Percentiles rank a stretch among this genome's conserved stretches.
phyloP scores from a whole-genome alignment of 2,797 vertebrate species.

The Cynopterus sphinx region DNA sequence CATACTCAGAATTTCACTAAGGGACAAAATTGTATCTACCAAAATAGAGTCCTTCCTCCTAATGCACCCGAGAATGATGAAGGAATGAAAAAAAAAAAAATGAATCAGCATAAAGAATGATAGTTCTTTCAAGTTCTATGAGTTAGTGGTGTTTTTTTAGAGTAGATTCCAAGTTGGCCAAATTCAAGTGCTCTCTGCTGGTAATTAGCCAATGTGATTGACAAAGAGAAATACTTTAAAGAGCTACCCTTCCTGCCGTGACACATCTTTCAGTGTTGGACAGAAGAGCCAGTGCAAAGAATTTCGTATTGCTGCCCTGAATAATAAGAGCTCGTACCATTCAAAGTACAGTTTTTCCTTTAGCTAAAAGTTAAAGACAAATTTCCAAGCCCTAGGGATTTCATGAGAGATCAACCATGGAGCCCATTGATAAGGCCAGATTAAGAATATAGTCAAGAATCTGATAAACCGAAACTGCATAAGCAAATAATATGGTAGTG shows the following conservation, averaged over 20 bases:
- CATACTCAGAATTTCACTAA: constrained; percentile 20
- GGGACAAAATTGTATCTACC: not conserved
- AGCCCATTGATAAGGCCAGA: not conserved
- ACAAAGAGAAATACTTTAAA: constrained; percentile 3
- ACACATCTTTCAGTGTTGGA: not conserved
- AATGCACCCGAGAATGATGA: not conserved
- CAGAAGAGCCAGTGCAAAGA: not conserved
- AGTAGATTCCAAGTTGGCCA: constrained; percentile 42
- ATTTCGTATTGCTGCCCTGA: not conserved
- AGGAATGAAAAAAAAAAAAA: not conserved
- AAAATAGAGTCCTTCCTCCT: constrained; percentile 9
- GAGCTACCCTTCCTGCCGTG: not conserved
- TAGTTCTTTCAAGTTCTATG: constrained; percentile 23
- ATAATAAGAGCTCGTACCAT: not conserved
- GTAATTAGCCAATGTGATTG: not conserved
- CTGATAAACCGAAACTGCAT: not conserved
- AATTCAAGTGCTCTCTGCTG: not conserved
- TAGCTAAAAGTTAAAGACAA: not conserved
- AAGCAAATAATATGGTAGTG: not conserved
- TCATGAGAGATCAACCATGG: constrained; percentile 30
- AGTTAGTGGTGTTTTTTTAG: constrained; percentile 13
- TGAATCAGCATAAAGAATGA: constrained; percentile 43
- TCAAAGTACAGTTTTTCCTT: not conserved
- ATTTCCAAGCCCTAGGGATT: not conserved
- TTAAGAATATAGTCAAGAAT: not conserved